phyloP scores from a whole-genome alignment of 2,797 vertebrate genomes.

The Hylomyscus alleni region DNA sequence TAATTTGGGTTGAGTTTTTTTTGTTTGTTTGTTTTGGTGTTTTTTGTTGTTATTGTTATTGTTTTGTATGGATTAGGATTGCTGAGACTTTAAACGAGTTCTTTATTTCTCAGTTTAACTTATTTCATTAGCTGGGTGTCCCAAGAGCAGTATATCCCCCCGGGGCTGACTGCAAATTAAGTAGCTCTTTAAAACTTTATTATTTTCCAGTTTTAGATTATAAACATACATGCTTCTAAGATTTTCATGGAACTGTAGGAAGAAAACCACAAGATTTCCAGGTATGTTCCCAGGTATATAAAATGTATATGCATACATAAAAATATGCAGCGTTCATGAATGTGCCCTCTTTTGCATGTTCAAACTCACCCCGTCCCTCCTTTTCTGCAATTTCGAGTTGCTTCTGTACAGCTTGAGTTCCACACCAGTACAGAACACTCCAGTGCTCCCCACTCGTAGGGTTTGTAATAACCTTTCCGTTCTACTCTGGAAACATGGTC shows the following conservation, averaged over 20 bases:
- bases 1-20: not conserved
- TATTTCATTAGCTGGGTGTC: not conserved
- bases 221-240: constrained; percentile 20
- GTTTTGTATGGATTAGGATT: constrained; percentile 1
- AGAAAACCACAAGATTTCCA: constrained; percentile 1
- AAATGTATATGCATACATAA: not conserved
- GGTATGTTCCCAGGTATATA: not conserved
- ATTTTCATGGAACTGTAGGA: not conserved
- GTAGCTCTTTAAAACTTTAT: constrained; percentile 14
- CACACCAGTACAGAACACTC: fast-evolving
- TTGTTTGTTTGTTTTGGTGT: not conserved
- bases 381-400: not conserved
- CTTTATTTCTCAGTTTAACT: not conserved
- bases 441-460: not conserved
- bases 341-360: fast-evolving
- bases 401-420: not conserved
- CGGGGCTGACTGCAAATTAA: not conserved
- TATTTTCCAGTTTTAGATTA: not conserved
- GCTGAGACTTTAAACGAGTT: not conserved
- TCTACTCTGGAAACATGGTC: not conserved
- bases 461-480: constrained; percentile 1
- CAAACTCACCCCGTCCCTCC: not conserved
- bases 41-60: constrained; percentile 7
- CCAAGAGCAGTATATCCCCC: not conserved
- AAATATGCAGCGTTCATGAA: not conserved